A percentile compares a stretch with the other conserved stretches of the same genome.
phyloP scores from a whole-genome alignment of 2,888 invertebrate genomes.

The Drosophila mulleri region DNA sequence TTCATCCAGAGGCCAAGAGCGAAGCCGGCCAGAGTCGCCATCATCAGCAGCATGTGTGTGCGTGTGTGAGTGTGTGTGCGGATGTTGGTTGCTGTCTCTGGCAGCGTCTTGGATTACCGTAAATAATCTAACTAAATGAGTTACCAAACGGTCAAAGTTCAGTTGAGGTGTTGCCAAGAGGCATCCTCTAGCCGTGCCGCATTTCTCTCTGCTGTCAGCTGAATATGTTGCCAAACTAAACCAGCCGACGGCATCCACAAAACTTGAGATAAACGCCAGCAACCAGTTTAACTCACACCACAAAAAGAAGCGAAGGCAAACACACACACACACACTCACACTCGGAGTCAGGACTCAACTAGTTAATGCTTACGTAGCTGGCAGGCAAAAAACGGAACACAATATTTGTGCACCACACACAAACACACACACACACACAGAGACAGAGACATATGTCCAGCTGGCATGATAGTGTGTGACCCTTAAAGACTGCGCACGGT shows the following conservation, averaged over 20 bases:
- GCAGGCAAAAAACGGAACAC: slow-evolving; percentile 34
- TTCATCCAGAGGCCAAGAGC: slow-evolving; percentile 20
- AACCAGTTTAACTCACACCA: slow-evolving; percentile 1
- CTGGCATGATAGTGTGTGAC: slow-evolving; percentile 34
- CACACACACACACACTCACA: background rate
- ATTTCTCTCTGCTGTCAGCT: slow-evolving; percentile 13
- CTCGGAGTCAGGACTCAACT: slow-evolving; percentile 3
- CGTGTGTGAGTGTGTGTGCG: slow-evolving; percentile 4
- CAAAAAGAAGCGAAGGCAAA: too few species aligned
- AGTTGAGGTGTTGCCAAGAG: slow-evolving; percentile 68
- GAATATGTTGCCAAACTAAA: slow-evolving; percentile 50
- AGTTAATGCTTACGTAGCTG: slow-evolving; percentile 39
- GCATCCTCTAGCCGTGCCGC: slow-evolving; percentile 12
- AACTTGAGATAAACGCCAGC: slow-evolving; percentile 43
- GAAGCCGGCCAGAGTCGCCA: slow-evolving; percentile 19
- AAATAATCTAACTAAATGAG: slow-evolving; percentile 79
- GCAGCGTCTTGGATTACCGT: slow-evolving; percentile 76
- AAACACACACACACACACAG: background rate
- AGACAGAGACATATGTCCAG: slow-evolving; percentile 24
- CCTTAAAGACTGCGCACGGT: slow-evolving; percentile 36
- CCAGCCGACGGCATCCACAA: slow-evolving; percentile 38
- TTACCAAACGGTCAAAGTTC: slow-evolving; percentile 80
- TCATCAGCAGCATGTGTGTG: slow-evolving; percentile 3
- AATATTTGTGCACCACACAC: slow-evolving; percentile 7
- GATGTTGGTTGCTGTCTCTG: slow-evolving; percentile 29